These are phyloP conservation scores for Jacana jacana DNA, from an alignment of 2,113 vertebrate genomes.

Conservation along the genomic window DNA sequence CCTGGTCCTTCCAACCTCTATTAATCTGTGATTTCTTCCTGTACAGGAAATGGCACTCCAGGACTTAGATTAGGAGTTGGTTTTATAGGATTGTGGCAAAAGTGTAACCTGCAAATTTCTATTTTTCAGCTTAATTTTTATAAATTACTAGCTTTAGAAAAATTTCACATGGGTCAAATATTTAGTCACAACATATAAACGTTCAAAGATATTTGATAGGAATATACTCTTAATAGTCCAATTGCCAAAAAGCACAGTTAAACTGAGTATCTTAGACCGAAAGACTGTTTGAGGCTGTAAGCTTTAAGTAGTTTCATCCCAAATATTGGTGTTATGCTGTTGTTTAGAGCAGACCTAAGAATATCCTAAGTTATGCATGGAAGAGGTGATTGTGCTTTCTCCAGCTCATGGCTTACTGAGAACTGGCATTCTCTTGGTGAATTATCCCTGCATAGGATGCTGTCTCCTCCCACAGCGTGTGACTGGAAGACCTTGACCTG, in stretches of 20 bases:
- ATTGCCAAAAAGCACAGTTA: background rate
- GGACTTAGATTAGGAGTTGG: background rate
- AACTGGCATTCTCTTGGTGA: background rate
- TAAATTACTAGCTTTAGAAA: background rate
- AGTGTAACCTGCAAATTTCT: background rate
- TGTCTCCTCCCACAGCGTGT: background rate
- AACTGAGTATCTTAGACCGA: background rate
- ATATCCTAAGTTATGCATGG: fast-evolving
- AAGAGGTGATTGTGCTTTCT: background rate
- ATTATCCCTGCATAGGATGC: background rate
- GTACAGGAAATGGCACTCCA: background rate
- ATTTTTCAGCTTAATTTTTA: background rate
- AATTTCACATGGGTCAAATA: background rate
- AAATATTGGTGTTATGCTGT: background rate
- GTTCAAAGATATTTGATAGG: background rate
- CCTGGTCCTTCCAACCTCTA: background rate
- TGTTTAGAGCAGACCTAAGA: background rate
- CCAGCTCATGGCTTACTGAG: background rate
- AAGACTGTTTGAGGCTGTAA: background rate
- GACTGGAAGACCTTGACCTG: background rate
- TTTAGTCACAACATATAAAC: background rate
- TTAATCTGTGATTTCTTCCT: background rate
- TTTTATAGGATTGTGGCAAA: background rate
- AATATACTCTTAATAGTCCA: background rate
- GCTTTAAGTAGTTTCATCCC: background rate